phyloP scores from a whole-genome alignment of 2,797 vertebrate genomes.

The Loriculus beryllinus region DNA sequence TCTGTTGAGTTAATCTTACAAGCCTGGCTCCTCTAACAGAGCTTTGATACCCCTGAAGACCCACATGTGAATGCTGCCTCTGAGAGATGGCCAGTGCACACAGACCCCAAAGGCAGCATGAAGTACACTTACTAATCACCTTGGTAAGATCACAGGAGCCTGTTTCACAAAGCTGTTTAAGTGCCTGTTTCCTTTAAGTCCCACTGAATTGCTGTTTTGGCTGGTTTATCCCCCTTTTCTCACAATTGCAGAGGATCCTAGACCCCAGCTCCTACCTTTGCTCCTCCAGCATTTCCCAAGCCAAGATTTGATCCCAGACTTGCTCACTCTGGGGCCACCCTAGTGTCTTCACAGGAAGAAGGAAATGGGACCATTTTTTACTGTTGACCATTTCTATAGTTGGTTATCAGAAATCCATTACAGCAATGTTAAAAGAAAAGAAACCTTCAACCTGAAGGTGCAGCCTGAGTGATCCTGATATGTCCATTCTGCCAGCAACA shows the following conservation, averaged over 20 bases:
- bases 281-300: neutral
- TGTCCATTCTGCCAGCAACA: neutral
- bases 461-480: neutral
- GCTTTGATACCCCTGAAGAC: neutral
- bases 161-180: neutral
- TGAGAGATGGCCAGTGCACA: neutral
- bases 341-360: neutral
- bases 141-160: neutral
- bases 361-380: neutral
- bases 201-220: neutral
- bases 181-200: neutral
- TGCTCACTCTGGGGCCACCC: accelerated
- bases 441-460: neutral
- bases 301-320: neutral
- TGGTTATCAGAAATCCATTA: neutral
- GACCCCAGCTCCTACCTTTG: neutral
- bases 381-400: neutral
- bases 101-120: neutral
- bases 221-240: neutral
- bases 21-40: neutral
- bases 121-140: neutral
- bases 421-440: neutral
- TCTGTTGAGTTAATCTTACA: neutral
- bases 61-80: neutral
- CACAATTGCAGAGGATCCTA: neutral